Percentiles rank a stretch among this genome's conserved stretches.
Conservation (phyloP, 2,888 invertebrate species). For the Drosophila pseudotakahashii region DNA sequence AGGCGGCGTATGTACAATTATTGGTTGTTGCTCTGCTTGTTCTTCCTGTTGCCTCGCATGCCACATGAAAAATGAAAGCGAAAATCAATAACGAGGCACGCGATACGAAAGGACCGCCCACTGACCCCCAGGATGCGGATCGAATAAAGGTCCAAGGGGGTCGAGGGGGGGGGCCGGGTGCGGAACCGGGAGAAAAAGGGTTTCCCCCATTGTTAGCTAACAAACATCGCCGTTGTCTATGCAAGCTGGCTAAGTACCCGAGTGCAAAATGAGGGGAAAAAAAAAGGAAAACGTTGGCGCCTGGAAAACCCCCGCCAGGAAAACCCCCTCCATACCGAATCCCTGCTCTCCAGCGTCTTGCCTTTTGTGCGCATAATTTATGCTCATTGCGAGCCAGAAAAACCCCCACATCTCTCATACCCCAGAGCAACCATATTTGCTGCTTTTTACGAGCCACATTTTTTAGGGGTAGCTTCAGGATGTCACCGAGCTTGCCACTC, state of each 20-base stretch:
- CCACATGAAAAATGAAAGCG: slow-evolving; percentile 75
- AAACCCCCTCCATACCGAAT: neutral
- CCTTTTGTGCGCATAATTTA: slow-evolving; percentile 70
- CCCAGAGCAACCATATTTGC: slow-evolving; percentile 30
- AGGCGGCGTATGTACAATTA: slow-evolving; percentile 32
- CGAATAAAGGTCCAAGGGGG: neutral
- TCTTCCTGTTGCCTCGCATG: slow-evolving; percentile 54
- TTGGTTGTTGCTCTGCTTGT: slow-evolving; percentile 39
- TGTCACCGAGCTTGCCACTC: slow-evolving; percentile 22
- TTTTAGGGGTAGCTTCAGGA: slow-evolving; percentile 29
- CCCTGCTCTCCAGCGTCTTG: slow-evolving; percentile 25
- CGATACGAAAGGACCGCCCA: slow-evolving; percentile 66
- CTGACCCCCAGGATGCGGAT: slow-evolving; percentile 58
- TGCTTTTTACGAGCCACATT: slow-evolving; percentile 32
- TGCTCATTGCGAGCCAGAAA: slow-evolving; percentile 62
- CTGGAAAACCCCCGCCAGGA: slow-evolving; percentile 24
- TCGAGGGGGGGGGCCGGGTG: neutral
- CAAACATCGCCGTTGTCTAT: slow-evolving; percentile 45
- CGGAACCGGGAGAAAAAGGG: slow-evolving; percentile 24
- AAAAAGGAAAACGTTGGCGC: slow-evolving; percentile 19
- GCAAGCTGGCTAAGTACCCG: slow-evolving; percentile 51
- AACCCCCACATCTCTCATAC: slow-evolving; percentile 4
- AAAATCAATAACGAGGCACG: slow-evolving; percentile 73
- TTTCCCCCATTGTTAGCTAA: slow-evolving; percentile 22
- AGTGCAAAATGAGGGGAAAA: slow-evolving; percentile 8